These are phyloP conservation scores for Plutella xylostella DNA, from an alignment of 2,888 invertebrate genomes.

Conservation along the genomic window DNA sequence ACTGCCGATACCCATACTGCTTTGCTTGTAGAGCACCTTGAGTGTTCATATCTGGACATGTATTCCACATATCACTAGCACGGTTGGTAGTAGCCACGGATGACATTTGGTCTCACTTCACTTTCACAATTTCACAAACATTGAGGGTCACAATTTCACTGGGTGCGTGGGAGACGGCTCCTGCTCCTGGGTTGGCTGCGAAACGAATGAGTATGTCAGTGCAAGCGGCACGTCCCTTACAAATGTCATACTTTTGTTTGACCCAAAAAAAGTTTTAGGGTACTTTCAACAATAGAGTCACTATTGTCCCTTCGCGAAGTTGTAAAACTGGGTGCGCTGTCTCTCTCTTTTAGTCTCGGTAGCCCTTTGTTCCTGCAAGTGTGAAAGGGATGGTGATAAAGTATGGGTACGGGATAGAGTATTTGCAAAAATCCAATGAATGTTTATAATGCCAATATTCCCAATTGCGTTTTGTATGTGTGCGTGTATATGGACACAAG, in stretches of 20 bases:
- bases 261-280: conserved; percentile 67
- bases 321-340: conserved; percentile 46
- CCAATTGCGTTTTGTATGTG: conserved; percentile 32
- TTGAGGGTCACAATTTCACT: conserved; percentile 28
- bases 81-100: conserved; percentile 46
- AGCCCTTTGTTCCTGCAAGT: conserved; percentile 18
- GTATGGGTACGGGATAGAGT: conserved; percentile 38
- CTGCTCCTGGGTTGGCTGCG: conserved; percentile 53
- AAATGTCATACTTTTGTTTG: conserved; percentile 67
- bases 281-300: conserved; percentile 64
- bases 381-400: conserved; percentile 37
- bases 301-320: conserved; percentile 61
- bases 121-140: conserved; percentile 25
- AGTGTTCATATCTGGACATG: conserved; percentile 37
- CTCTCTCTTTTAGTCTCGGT: conserved; percentile 30
- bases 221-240: conserved; percentile 58
- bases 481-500: conserved; percentile 36
- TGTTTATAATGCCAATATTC: conserved; percentile 67
- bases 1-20: conserved; percentile 37
- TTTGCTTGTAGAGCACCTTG: conserved; percentile 40
- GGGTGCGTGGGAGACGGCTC: conserved; percentile 52
- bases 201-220: conserved; percentile 62
- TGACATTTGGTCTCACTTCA: conserved; percentile 35
- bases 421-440: conserved; percentile 61
- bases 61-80: conserved; percentile 57